phyloP scores from a whole-genome alignment of 1,140 invertebrate species.

The Hestina assimilis region DNA sequence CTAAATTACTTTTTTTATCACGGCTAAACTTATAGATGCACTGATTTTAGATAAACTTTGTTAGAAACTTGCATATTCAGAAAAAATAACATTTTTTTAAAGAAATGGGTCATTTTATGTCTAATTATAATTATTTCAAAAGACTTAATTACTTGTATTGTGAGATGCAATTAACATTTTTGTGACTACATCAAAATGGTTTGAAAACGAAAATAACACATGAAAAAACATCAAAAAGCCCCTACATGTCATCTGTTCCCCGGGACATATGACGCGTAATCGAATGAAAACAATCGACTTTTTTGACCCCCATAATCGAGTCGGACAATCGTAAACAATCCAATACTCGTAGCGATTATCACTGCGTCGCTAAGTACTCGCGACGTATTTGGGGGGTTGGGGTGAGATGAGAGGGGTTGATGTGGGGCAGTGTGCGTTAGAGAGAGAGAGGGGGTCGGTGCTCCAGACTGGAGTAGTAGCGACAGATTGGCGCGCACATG shows the following conservation, averaged over 20 bases:
- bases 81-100: no score
- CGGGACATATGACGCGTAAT: conserved; percentile 23
- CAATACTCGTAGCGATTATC: conserved; percentile 63
- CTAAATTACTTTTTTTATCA: no score
- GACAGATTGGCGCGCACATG: conserved; percentile 77
- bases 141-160: no score
- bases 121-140: no score
- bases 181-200: no score
- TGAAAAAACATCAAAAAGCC: background rate
- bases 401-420: conserved; percentile 25
- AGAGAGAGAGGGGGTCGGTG: conserved; percentile 33
- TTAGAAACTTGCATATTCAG: no score
- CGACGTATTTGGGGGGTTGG: conserved; percentile 47
- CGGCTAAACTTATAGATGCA: no score
- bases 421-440: conserved; percentile 1
- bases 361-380: conserved; percentile 59
- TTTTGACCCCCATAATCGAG: conserved; percentile 54
- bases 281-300: conserved; percentile 33
- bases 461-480: conserved; percentile 49
- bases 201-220: no score
- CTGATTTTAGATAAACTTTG: no score
- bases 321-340: conserved; percentile 65
- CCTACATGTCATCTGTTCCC: conserved; percentile 3
- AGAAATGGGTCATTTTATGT: no score
- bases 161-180: no score